These are phyloP conservation scores for Epizoanthus fatuus DNA, from an alignment of 92 coral and sea anemone genomes.

Conservation along the genomic window DNA sequence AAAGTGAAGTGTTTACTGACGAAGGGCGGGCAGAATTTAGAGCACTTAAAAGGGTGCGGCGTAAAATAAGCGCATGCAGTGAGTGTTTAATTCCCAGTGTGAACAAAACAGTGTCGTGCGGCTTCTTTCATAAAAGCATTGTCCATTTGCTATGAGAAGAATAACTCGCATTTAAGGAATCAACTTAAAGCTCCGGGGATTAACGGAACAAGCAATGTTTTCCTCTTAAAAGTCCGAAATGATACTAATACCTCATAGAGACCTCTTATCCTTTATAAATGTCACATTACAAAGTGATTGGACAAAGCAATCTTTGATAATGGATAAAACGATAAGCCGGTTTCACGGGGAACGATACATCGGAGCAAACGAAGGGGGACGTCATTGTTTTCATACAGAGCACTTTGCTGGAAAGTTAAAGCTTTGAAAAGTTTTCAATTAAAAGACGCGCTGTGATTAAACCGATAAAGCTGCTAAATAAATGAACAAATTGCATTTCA, in stretches of 20 bases:
- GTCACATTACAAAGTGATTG: conserved; percentile 8
- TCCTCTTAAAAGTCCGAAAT: neutral
- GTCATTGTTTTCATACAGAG: conserved; percentile 19
- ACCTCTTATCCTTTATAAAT: neutral
- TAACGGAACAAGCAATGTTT: conserved; percentile 28
- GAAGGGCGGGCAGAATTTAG: neutral
- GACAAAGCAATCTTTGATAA: neutral
- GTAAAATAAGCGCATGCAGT: neutral
- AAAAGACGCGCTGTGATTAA: conserved; percentile 24
- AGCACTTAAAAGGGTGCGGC: conserved; percentile 22
- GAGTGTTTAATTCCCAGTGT: conserved; percentile 15
- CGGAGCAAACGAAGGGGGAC: neutral
- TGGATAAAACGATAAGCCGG: conserved; percentile 1
- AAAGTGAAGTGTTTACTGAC: neutral
- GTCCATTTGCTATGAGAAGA: conserved; percentile 10
- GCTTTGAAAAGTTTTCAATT: neutral
- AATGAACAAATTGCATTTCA: conserved; percentile 12
- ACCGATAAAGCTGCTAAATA: conserved; percentile 9
- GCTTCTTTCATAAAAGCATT: conserved; percentile 16
- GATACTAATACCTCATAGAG: neutral
- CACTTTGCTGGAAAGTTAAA: too few species aligned
- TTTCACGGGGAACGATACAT: neutral
- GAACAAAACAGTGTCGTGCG: conserved; percentile 18
- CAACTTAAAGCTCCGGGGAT: conserved; percentile 30
- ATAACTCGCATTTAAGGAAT: neutral